A percentile compares a stretch with the other conserved stretches of the same genome.
Conservation (phyloP, 2,113 vertebrate genomes). For the Chaetops frenatus region DNA sequence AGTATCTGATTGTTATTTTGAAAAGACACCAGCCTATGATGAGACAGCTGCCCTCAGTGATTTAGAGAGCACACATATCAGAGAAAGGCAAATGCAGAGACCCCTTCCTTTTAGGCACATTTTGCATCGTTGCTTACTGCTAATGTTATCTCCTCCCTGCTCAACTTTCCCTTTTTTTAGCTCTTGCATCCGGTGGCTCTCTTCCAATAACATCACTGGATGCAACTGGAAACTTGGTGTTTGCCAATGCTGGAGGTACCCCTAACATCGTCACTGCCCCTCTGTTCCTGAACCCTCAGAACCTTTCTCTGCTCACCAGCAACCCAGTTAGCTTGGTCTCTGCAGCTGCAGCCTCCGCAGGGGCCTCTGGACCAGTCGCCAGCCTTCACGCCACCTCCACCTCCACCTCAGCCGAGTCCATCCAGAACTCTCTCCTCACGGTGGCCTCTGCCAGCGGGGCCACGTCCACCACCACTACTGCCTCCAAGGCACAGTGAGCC, state of each 20-base stretch:
- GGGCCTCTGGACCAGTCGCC: conserved; percentile 77
- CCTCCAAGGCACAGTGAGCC: conserved; percentile 98
- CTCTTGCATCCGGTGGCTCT: conserved; percentile 90
- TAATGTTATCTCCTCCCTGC: conserved; percentile 20
- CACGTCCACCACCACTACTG: conserved; percentile 90
- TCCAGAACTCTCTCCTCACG: conserved; percentile 83
- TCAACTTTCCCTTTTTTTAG: conserved; percentile 60
- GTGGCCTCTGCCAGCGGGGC: conserved; percentile 84
- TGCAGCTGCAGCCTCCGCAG: conserved; percentile 78
- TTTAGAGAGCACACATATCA: background rate
- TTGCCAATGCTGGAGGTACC: conserved; percentile 85
- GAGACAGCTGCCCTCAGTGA: background rate
- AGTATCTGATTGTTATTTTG: background rate
- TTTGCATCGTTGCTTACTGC: background rate
- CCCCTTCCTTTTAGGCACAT: background rate
- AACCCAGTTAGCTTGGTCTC: conserved; percentile 97
- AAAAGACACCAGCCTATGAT: rapidly evolving
- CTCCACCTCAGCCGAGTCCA: conserved; percentile 77
- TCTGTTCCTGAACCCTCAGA: conserved; percentile 97
- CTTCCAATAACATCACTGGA: conserved; percentile 97
- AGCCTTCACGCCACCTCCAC: conserved; percentile 88
- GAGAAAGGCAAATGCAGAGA: background rate
- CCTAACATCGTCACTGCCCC: conserved; percentile 94
- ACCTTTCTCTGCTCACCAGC: conserved; percentile 98
- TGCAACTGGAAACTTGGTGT: conserved; percentile 90